These are phyloP conservation scores for Orientallactaga bullata DNA, from an alignment of 2,113 vertebrate genomes.

Conservation along the genomic window DNA sequence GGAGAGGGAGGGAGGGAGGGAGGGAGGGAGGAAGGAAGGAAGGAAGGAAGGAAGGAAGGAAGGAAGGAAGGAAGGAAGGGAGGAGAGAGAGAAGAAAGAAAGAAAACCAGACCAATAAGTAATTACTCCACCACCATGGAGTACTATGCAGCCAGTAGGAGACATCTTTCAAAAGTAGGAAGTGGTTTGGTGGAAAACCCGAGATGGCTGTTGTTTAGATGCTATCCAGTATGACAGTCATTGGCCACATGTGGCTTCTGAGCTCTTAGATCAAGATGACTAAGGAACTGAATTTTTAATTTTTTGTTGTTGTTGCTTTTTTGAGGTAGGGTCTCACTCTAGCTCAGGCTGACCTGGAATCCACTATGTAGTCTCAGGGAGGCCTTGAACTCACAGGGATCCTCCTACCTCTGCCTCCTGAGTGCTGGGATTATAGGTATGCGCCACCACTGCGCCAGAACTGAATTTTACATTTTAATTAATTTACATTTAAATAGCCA, in stretches of 20 bases:
- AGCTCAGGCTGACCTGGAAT: too few species aligned
- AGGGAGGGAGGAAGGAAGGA: background rate
- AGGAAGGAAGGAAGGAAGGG: too few species aligned
- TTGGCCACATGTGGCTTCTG: background rate
- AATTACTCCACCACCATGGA: background rate
- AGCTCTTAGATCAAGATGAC: background rate
- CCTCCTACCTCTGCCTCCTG: too few species aligned
- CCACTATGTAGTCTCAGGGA: too few species aligned
- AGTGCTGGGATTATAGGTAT: too few species aligned
- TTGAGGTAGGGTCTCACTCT: too few species aligned
- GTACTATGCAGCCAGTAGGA: background rate
- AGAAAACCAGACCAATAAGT: background rate
- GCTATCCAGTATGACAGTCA: background rate
- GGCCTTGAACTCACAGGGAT: too few species aligned
- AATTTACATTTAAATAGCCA: conserved; percentile 69
- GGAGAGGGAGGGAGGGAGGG: too few species aligned
- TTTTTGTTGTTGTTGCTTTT: too few species aligned
- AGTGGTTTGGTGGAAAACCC: background rate
- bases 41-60: too few species aligned
- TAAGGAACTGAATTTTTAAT: conserved; percentile 22
- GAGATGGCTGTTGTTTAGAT: background rate
- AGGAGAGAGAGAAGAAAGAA: background rate
- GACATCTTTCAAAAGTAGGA: background rate
- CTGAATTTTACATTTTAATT: conserved; percentile 57
- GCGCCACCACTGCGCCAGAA: background rate